Base-by-base conservation (phyloP, 1,140 invertebrate species). In the Rhizoglyphus robini region DNA sequence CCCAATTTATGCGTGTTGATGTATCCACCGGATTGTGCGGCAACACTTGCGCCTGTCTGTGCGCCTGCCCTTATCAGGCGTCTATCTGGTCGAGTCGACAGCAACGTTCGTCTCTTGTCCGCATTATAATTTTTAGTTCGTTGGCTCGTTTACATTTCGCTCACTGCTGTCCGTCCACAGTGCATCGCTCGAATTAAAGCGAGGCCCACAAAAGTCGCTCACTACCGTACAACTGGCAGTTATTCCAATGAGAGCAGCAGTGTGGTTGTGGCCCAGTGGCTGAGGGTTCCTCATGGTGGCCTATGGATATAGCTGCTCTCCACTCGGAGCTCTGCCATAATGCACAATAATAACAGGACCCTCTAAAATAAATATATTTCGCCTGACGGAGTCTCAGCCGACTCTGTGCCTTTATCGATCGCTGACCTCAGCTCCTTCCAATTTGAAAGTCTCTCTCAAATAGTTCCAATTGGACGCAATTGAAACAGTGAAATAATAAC, bases 81-180 rank as follows among this genome's bases (percentile, higher is more conserved):
- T n/a, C n/a, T n/a, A n/a, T n/a, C n/a, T n/a, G n/a, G n/a, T n/a
- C n/a, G n/a, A n/a, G n/a, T n/a, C n/a, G n/a, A n/a, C n/a, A n/a
- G n/a, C n/a, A n/a, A n/a, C n/a, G n/a, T n/a, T n/a, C n/a, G n/a
- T n/a, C n/a, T n/a, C n/a, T n/a, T n/a, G n/a, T n/a, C n/a, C 36
- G 51, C 51, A 54, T 54, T 54, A 25, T 8, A 54, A 54, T 54
- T 54, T 54, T 54, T 5, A 54, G 15, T 54, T 23, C 8, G 8
- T 54, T 54, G 51, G 51, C 51, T 54, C 51, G 51, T 54, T 54
- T 54, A 54, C 51, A 54, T 54, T 54, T 54, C 41, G 15, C n/a
- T 41, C 51, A 20, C 8, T 54, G 51, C 51, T 54, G 8, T 20
- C 23, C 20, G 51, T 54, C 8, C 23, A 8, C 8, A 32, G 15